Evolutionary conservation across 2,113 vertebrate species (phyloP).

Genomic region (Corydoras sp.): DNA sequence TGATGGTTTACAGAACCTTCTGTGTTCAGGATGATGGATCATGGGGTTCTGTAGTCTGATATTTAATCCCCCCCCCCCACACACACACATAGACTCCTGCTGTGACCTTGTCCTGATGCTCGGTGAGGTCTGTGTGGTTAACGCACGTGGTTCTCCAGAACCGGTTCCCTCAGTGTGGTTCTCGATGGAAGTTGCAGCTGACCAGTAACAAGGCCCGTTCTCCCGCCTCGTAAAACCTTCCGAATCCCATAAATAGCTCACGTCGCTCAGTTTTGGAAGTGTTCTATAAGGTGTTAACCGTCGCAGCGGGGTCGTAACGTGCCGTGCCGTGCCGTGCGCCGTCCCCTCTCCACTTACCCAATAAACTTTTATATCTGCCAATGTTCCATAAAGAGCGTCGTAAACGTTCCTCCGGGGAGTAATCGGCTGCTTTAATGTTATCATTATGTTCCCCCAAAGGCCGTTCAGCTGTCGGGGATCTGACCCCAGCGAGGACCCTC

Average conservation of each 20-base stretch:
- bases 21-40: too few species aligned
- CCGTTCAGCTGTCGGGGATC: slow-evolving; percentile 81
- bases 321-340: slow-evolving; percentile 75
- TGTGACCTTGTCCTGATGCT: too few species aligned
- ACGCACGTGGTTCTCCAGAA: too few species aligned
- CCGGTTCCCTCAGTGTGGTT: too few species aligned
- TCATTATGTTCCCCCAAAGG: slow-evolving; percentile 89
- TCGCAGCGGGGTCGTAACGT: slow-evolving; percentile 90
- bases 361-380: slow-evolving; percentile 99
- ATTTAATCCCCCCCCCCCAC: too few species aligned
- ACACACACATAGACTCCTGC: too few species aligned
- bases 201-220: too few species aligned
- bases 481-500: slow-evolving; percentile 70
- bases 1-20: too few species aligned
- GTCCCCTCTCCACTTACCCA: slow-evolving; percentile 88
- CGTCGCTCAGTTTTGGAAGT: slow-evolving; percentile 93
- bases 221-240: slow-evolving; percentile 26
- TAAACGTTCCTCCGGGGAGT: slow-evolving; percentile 91
- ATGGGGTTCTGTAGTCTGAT: too few species aligned
- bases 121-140: too few species aligned
- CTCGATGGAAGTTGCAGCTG: too few species aligned
- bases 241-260: slow-evolving; percentile 91
- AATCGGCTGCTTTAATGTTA: slow-evolving; percentile 93
- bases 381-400: slow-evolving; percentile 93
- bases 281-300: slow-evolving; percentile 99